Evolutionary conservation across 92 coral and sea anemone genomes (phyloP).

Genomic region (Zoanthus sociatus): DNA sequence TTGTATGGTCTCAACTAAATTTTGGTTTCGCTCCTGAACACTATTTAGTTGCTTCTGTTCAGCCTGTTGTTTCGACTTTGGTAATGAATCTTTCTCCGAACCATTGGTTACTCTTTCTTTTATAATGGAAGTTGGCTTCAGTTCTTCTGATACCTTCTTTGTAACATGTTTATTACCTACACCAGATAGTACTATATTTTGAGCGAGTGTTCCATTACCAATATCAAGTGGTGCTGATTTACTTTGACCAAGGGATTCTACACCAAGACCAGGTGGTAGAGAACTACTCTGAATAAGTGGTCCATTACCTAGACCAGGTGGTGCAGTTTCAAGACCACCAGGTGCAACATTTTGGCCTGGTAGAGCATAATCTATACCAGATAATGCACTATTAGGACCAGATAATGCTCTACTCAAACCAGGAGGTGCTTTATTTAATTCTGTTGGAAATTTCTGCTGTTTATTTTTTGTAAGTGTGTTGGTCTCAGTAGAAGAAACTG

Average conservation of each 20-base stretch:
- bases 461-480: background rate
- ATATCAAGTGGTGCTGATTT: background rate
- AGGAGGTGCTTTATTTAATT: conserved; percentile 11
- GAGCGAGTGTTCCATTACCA: conserved; percentile 27
- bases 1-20: conserved; percentile 75
- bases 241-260: conserved; percentile 41
- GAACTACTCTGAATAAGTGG: conserved; percentile 29
- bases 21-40: conserved; percentile 76
- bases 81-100: conserved; percentile 10
- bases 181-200: background rate
- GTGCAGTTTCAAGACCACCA: background rate
- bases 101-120: conserved; percentile 12
- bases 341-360: background rate
- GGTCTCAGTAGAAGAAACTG: background rate
- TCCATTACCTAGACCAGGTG: conserved; percentile 49
- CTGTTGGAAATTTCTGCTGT: conserved; percentile 17
- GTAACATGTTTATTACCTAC: background rate
- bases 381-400: conserved; percentile 23
- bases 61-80: conserved; percentile 4
- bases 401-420: conserved; percentile 49
- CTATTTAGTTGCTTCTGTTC: conserved; percentile 39
- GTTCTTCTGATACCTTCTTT: conserved; percentile 18
- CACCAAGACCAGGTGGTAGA: background rate
- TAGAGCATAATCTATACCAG: conserved; percentile 8
- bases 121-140: conserved; percentile 31